These are phyloP conservation scores for Pavo muticus DNA, from an alignment of 2,113 vertebrate species.

Conservation along the genomic window DNA sequence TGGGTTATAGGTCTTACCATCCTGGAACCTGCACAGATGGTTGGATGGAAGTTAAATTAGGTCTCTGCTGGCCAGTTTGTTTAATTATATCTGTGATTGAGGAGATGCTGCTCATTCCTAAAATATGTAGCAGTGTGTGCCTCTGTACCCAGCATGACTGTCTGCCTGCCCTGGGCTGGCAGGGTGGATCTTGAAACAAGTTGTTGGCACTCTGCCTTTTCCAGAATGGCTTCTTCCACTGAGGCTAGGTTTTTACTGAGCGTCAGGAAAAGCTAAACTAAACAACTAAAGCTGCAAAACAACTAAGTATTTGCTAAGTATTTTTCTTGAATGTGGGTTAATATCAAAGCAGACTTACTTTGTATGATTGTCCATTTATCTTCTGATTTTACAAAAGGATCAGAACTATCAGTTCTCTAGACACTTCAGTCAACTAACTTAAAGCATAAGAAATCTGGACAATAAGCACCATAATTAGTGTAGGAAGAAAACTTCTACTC, in stretches of 20 bases:
- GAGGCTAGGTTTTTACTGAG: background rate
- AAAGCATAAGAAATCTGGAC: background rate
- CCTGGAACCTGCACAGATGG: background rate
- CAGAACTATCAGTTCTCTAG: background rate
- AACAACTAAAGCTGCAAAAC: background rate
- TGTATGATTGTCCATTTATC: background rate
- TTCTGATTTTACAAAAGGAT: background rate
- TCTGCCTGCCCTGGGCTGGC: background rate
- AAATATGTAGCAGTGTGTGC: background rate
- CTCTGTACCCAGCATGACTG: background rate
- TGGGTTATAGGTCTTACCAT: background rate
- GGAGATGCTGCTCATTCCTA: background rate
- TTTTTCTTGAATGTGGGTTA: background rate
- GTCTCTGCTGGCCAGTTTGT: background rate
- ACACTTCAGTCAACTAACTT: background rate
- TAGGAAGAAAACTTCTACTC: background rate
- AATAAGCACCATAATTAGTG: background rate
- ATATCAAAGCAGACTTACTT: background rate
- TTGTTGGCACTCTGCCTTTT: background rate
- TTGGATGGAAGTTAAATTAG: background rate
- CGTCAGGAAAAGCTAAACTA: background rate
- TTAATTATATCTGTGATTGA: background rate
- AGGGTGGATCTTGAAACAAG: background rate
- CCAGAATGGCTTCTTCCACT: background rate
- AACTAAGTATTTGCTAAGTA: background rate